These are phyloP conservation scores for Agrochola lota DNA, from an alignment of 2,888 invertebrate species.

Conservation along the genomic window DNA sequence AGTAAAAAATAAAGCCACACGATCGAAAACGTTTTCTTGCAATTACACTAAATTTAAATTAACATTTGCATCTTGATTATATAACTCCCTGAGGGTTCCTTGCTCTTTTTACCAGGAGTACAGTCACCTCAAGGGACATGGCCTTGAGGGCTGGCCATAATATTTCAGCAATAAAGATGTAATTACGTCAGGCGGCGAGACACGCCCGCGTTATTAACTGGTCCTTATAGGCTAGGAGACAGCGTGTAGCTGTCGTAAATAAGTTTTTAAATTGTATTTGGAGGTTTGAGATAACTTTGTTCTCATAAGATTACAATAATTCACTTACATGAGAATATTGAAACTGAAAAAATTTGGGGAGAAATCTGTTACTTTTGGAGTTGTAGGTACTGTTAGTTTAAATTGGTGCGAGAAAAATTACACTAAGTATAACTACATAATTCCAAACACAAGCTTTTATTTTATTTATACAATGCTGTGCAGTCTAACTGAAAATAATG, in stretches of 20 bases:
- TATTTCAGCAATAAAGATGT: conserved; percentile 71
- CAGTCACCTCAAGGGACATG: conserved; percentile 54
- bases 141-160: conserved; percentile 58
- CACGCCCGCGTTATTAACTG: conserved; percentile 59
- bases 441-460: background rate
- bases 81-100: conserved; percentile 41
- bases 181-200: conserved; percentile 61
- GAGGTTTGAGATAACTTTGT: too few species aligned
- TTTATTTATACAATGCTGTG: background rate
- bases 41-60: conserved; percentile 44
- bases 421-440: background rate
- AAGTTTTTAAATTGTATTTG: background rate
- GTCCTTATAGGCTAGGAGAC: conserved; percentile 54
- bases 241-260: background rate
- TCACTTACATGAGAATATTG: too few species aligned
- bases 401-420: background rate
- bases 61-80: conserved; percentile 54
- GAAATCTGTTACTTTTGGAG: background rate
- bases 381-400: background rate
- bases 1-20: background rate
- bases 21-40: conserved; percentile 13
- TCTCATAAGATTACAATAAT: too few species aligned
- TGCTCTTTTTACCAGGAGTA: conserved; percentile 58
- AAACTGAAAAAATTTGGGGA: background rate
- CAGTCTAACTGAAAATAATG: too few species aligned